Base-by-base conservation (phyloP, 2,888 invertebrate genomes). In the Zaprionus bogoriensis region DNA sequence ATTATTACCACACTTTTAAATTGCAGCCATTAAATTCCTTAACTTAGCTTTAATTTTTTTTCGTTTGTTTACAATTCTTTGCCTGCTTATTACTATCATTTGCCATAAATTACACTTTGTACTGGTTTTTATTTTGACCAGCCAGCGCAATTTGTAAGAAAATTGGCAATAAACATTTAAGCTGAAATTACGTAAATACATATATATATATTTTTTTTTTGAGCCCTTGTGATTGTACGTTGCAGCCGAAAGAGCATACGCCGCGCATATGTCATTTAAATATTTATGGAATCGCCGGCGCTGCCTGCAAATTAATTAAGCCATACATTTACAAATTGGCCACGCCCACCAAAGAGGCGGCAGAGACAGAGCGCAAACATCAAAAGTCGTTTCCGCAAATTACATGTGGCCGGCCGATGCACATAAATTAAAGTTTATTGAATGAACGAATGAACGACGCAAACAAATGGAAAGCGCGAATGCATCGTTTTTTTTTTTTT, bases 331-430 rank as follows among this genome's bases (percentile, higher is more conserved):
- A 61, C 41, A 67, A 65, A 50, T 68, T 57, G 52, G 54, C 61
- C 68, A 57, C 61, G 82, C 57, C 78, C 60, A 54, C 39, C 9
- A n/a, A n/a, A n/a, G n/a, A n/a, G n/a, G n/a, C n/a, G 0, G 28
- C 42, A 25, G 42, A 14, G 36, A 36, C 41, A 20, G 23, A 32
- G 46, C 54, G 44, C 60, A 58, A 63, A 75, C 72, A 63, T 67
- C 84, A 80, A 76, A 74, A 83, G 86, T 74, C 67, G 79, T 86
- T 83, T 80, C 84, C 65, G 79, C 60, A 79, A 83, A 85, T 79
- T 85, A 85, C 63, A 77, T 53, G 60, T 44, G 51, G 55, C 47
- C 69, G 19, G 38, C 5, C 54, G 70, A 53, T 57, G 66, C 54
- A 47, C 57, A 83, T 79, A 79, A 80, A 83, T 80, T 74, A 79